Percentiles rank a stretch among this genome's conserved stretches.
Evolutionary conservation across 1,140 invertebrate genomes (phyloP).

Genomic region (Aphidius ervi): DNA sequence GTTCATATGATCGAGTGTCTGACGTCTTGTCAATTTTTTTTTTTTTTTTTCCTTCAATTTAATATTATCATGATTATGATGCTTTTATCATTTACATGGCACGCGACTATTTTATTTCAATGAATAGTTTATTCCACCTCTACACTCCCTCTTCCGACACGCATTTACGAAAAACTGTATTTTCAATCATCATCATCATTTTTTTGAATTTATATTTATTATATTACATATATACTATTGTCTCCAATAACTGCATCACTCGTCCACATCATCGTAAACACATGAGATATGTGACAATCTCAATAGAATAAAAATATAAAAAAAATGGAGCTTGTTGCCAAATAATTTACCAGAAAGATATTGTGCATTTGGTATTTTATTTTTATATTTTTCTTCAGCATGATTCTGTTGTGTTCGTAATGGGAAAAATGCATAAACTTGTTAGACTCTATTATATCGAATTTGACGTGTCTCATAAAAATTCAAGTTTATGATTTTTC

Average conservation of each 20-base stretch:
- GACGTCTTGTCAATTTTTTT: not conserved
- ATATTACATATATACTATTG: conserved; percentile 12
- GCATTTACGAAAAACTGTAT: conserved; percentile 13
- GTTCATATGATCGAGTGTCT: not conserved
- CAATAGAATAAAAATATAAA: conserved; percentile 11
- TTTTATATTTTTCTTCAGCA: not conserved
- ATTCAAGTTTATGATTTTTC: conserved; percentile 7
- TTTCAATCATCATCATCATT: conserved; percentile 6
- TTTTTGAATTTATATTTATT: too few species aligned
- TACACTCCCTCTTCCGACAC: conserved; percentile 13
- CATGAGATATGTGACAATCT: conserved; percentile 18
- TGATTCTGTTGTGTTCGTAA: not conserved
- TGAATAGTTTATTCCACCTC: not conserved
- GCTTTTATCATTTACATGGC: conserved; percentile 21
- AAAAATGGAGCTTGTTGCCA: conserved; percentile 13
- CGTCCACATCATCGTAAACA: conserved; percentile 26
- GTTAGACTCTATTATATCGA: conserved; percentile 3
- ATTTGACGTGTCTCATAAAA: conserved; percentile 3
- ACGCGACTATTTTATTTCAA: conserved; percentile 26
- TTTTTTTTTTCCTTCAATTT: not conserved
- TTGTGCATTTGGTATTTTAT: not conserved
- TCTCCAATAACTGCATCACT: conserved; percentile 22
- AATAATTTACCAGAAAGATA: conserved; percentile 16
- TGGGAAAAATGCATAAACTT: conserved; percentile 5
- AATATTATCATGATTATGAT: conserved; percentile 17